These are phyloP conservation scores for Resseliella maxima DNA, from an alignment of 2,888 invertebrate genomes.

Conservation along the genomic window DNA sequence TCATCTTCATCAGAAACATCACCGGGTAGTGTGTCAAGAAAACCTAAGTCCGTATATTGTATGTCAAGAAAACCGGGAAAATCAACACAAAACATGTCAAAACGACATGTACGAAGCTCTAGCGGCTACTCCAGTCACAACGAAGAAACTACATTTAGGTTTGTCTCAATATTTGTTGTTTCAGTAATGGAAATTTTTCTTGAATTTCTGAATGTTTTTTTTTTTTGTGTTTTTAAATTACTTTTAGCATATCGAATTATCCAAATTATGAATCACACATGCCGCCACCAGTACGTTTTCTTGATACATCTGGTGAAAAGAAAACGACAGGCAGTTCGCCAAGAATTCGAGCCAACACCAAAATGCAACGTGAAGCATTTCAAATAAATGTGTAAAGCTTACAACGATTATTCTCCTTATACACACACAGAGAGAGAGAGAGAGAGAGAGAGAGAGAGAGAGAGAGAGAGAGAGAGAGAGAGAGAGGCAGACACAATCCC, in stretches of 20 bases:
- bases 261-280: conserved; percentile 85
- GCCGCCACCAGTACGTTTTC: conserved; percentile 88
- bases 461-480: too few relatives aligned
- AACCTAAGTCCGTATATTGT: conserved; percentile 79
- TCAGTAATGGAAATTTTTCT: not conserved
- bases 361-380: conserved; percentile 77
- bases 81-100: conserved; percentile 71
- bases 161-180: conserved; percentile 31
- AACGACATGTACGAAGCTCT: conserved; percentile 81
- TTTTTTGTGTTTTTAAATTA: not conserved
- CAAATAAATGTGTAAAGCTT: conserved; percentile 84
- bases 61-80: conserved; percentile 75
- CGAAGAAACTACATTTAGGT: conserved; percentile 86
- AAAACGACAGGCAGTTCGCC: conserved; percentile 67
- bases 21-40: conserved; percentile 75
- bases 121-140: conserved; percentile 86
- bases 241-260: conserved; percentile 79
- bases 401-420: too few relatives aligned
- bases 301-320: conserved; percentile 72
- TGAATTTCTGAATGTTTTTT: not conserved
- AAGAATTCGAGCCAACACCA: conserved; percentile 69
- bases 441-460: too few relatives aligned
- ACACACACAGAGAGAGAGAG: too few relatives aligned
- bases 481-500: too few relatives aligned
- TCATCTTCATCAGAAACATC: conserved; percentile 84